Base-by-base conservation (phyloP, 2,797 vertebrate species). In the Manis crassicaudata region DNA sequence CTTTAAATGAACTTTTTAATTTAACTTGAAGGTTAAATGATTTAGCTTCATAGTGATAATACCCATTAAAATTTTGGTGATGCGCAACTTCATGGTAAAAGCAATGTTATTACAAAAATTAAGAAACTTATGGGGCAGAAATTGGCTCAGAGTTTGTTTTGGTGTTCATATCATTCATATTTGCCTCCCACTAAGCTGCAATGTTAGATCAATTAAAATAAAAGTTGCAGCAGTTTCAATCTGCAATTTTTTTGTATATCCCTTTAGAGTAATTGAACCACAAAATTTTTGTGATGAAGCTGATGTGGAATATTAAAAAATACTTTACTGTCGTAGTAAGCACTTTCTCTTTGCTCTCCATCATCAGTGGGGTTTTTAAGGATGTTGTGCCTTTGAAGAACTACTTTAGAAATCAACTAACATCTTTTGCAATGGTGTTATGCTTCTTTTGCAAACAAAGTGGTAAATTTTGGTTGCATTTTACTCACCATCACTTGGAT, bases 401-500 rank as follows among this genome's bases (percentile, higher is more conserved):
- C 25, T 40, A 32, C 27, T 92, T 56, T 94, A 35, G 56, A 85
- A 94, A 86, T 92, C 56, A 52, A 6, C 50, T 37, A 67, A 32
- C 32, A 32, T 29, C 23, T 79, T 72, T 60, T 70, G 7, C 56
- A 60, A 2, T 62, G 60, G 27, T 62, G 62, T 16, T 70, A 62
- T 90, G 62, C 46, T 82, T 89, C 70, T 86, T 95, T 90, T 70
- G 23, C 85, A 91, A 92, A 87, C 23, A 23, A 65, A 85, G 75
- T 84, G 89, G 40, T 92, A 72, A 77, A 68, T 60, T 93, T 90
- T 46, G 40, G 32, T 67, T 88, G 58, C 25, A 62, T 88, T 95
- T 81, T 60, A 90, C 82, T 92, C 10, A 77, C 25, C 17, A 52
- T 62, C 50, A 79, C 21, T 86, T 88, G 63, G 50, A 65, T 81